A percentile compares a stretch with the other conserved stretches of the same genome.
Evolutionary conservation across 1,140 invertebrate species (phyloP).

Genomic region (Nasonia longicornis): DNA sequence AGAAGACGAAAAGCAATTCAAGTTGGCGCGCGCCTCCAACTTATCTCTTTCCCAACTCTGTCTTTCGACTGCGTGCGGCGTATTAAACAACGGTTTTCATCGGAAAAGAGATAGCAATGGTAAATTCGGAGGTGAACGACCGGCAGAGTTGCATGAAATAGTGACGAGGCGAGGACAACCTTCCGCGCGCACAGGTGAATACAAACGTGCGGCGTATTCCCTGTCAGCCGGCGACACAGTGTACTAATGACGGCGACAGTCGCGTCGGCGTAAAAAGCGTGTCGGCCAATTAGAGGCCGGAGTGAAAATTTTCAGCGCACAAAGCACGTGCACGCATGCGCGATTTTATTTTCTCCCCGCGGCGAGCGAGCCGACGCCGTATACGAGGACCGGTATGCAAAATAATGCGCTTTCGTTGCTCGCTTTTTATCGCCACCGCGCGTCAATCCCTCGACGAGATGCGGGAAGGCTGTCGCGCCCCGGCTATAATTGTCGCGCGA

Average conservation of each 20-base stretch:
- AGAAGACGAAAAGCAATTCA: constrained; percentile 44
- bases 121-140: neutral
- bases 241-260: constrained; percentile 19
- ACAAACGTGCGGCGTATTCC: neutral
- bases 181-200: neutral
- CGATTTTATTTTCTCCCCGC: constrained; percentile 18
- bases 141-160: neutral
- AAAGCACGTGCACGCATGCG: neutral
- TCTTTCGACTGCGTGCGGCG: neutral
- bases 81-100: constrained; percentile 27
- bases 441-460: neutral
- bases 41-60: constrained; percentile 6
- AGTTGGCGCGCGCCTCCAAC: constrained; percentile 37
- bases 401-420: constrained; percentile 40
- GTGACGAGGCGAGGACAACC: neutral
- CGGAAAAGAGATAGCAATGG: neutral
- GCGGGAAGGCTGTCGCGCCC: neutral
- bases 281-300: constrained; percentile 30
- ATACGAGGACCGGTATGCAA: constrained; percentile 35
- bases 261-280: constrained; percentile 19
- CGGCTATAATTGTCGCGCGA: neutral
- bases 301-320: constrained; percentile 22
- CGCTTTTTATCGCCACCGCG: constrained; percentile 9
- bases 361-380: neutral
- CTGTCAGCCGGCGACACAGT: neutral